Conservation (phyloP, 2,888 invertebrate species). For the Osmoderma eremita region DNA sequence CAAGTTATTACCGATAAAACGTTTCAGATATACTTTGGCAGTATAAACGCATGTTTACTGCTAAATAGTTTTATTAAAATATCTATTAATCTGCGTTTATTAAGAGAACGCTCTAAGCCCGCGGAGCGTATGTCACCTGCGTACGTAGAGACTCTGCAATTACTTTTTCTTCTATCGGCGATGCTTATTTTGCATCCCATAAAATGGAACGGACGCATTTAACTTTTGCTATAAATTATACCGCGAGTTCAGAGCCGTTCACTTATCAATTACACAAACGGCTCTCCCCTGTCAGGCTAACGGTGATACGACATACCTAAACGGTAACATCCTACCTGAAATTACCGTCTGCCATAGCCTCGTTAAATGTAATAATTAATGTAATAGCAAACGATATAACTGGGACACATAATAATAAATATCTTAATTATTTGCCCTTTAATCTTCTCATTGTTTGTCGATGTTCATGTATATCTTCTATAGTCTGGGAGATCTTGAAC, state of each 20-base stretch:
- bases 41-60: no score
- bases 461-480: no score
- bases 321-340: slow-evolving; percentile 30
- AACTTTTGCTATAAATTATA: slow-evolving; percentile 38
- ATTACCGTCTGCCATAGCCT: neutral
- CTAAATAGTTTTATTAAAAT: no score
- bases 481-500: no score
- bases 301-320: slow-evolving; percentile 22
- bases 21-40: no score
- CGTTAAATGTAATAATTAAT: neutral
- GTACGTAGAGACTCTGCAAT: slow-evolving; percentile 15
- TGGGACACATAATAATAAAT: no score
- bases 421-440: no score
- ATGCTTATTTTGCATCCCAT: slow-evolving; percentile 34
- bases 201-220: slow-evolving; percentile 39
- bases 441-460: no score
- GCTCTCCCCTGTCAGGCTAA: slow-evolving; percentile 13
- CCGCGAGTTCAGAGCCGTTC: slow-evolving; percentile 30
- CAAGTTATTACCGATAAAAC: no score
- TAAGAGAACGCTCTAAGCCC: no score
- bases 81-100: no score
- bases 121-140: neutral
- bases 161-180: slow-evolving; percentile 26
- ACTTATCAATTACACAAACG: slow-evolving; percentile 25
- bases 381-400: neutral